A percentile compares a stretch with the other conserved stretches of the same genome.
These are phyloP conservation scores for Epistrophella euchroma DNA, from an alignment of 2,888 invertebrate species.

Conservation along the genomic window DNA sequence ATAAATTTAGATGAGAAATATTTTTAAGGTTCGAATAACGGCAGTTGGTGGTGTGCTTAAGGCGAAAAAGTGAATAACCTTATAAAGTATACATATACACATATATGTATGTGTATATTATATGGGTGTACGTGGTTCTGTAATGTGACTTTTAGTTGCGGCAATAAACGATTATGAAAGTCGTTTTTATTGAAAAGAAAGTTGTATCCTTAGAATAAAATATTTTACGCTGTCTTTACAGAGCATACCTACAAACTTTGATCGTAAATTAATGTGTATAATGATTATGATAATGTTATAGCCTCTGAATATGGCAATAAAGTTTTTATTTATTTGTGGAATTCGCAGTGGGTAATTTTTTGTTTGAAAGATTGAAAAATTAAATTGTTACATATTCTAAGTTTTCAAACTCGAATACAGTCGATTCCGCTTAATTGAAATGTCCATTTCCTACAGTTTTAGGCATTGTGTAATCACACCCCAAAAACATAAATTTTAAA, in stretches of 20 bases:
- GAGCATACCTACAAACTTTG: neutral
- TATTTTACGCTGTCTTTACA: conserved; percentile 14
- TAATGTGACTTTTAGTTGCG: conserved; percentile 39
- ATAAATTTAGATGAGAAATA: conserved; percentile 60
- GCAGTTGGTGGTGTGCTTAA: conserved; percentile 21
- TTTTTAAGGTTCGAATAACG: conserved; percentile 41
- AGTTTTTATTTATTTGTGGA: conserved; percentile 8
- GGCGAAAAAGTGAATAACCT: conserved; percentile 31
- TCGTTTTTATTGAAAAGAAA: conserved; percentile 54
- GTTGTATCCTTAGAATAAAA: conserved; percentile 37
- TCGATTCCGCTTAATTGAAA: neutral
- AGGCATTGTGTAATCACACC: too few relatives aligned
- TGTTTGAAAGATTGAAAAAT: neutral
- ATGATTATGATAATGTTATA: conserved; percentile 11
- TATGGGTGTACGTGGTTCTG: neutral
- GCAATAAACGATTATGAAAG: conserved; percentile 27
- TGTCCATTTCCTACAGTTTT: too few relatives aligned
- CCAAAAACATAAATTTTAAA: too few relatives aligned
- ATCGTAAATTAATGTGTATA: conserved; percentile 22
- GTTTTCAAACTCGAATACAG: neutral
- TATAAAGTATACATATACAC: conserved; percentile 2
- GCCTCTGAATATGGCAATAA: conserved; percentile 19
- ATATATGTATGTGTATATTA: too few relatives aligned
- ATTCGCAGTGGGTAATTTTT: neutral
- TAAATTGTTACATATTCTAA: too few relatives aligned